These are phyloP conservation scores for Amphimedon queenslandica DNA, from an alignment of 37 sponge, comb jelly and placozoan genomes.

Conservation along the genomic window DNA sequence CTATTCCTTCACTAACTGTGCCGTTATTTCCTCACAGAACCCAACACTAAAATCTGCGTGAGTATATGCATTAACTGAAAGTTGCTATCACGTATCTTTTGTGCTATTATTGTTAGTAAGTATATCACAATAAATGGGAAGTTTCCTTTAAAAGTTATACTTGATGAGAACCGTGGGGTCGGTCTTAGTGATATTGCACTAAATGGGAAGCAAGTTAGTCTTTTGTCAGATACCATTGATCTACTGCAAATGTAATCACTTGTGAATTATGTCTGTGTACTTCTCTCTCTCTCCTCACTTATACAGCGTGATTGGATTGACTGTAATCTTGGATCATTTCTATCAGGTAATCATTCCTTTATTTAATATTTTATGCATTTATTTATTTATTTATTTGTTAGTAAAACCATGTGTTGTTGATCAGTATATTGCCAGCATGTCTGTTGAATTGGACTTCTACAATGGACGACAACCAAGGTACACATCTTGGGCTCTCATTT, in stretches of 20 bases:
- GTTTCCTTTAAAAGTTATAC: neutral
- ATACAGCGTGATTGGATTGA: conserved; percentile 1
- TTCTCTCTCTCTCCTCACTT: too few relatives aligned
- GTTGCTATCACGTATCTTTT: neutral
- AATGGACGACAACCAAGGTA: neutral
- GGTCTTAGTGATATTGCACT: neutral
- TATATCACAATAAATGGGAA: neutral
- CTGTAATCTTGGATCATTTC: neutral
- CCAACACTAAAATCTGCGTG: neutral
- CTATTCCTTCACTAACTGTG: neutral
- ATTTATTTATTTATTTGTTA: neutral
- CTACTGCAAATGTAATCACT: neutral
- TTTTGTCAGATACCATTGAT: neutral
- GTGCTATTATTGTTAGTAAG: neutral
- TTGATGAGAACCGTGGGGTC: neutral
- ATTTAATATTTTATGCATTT: neutral
- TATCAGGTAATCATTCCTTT: neutral
- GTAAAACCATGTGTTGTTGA: neutral
- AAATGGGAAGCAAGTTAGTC: conserved; percentile 3
- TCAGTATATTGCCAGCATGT: conserved; percentile 4
- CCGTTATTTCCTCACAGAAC: neutral
- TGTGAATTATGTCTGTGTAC: too few relatives aligned
- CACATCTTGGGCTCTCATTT: neutral
- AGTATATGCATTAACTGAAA: neutral
- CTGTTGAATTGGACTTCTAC: conserved; percentile 2